Evolutionary conservation across 92 coral and sea anemone genomes (phyloP).

Genomic region (Palythoa heliodiscus): DNA sequence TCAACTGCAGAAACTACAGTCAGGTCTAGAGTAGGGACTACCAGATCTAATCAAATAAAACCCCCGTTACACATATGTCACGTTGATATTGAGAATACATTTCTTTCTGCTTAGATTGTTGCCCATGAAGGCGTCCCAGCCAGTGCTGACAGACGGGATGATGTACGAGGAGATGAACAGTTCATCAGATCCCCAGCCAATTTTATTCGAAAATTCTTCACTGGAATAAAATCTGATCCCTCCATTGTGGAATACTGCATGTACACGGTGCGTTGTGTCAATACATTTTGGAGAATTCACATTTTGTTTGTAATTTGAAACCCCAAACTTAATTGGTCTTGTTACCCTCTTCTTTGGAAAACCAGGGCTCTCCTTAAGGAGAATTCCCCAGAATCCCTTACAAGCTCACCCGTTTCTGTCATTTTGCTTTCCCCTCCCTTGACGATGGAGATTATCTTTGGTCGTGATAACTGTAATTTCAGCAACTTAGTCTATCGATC

Average conservation of each 20-base stretch:
- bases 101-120: slow-evolving; percentile 2
- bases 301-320: too few relatives aligned
- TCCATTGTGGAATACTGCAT: slow-evolving; percentile 86
- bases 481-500: too few relatives aligned
- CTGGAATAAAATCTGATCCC: slow-evolving; percentile 78
- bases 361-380: not conserved
- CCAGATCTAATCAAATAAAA: too few relatives aligned
- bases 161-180: slow-evolving; percentile 40
- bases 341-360: not conserved
- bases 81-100: not conserved
- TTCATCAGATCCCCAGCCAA: slow-evolving; percentile 45
- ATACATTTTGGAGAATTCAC: not conserved
- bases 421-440: too few relatives aligned
- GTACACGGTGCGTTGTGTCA: slow-evolving; percentile 75
- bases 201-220: slow-evolving; percentile 49
- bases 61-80: too few relatives aligned
- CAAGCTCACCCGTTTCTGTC: too few relatives aligned
- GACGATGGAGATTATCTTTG: too few relatives aligned
- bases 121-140: slow-evolving; percentile 32
- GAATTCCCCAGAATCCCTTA: too few relatives aligned
- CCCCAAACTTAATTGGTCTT: too few relatives aligned
- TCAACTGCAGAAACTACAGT: too few relatives aligned
- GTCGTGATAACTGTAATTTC: too few relatives aligned
- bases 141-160: slow-evolving; percentile 25
- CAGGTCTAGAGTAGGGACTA: too few relatives aligned